Base-by-base conservation (phyloP, 2,888 invertebrate species). In the Dryadula phaetusa region DNA sequence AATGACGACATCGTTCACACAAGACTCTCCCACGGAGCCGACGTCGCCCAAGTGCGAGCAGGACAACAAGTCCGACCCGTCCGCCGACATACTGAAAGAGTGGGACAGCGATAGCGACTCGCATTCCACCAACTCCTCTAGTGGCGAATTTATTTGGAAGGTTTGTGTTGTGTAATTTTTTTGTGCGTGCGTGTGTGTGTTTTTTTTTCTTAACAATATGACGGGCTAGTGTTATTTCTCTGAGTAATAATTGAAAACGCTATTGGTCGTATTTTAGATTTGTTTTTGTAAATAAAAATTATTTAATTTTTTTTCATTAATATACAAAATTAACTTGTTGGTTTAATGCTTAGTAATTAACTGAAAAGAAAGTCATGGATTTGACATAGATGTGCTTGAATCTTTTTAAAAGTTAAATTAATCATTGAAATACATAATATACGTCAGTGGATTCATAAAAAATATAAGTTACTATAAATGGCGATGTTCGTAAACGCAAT, bases 61-160 rank as follows among this genome's bases (percentile, higher is more conserved):
- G 71, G 85, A 87, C 73, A 82, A 80, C 67, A 88, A 88, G 37
- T 83, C 86, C 6, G 85, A 87, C 65, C 84, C 90, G 20, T 85
- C 83, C 1, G 82, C 86, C 0, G 92, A 92, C 18, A 82, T 88
- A 74, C 75, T 91, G 72, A 93, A 95, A 75, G 96, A 95, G 76
- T 96, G 95, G 95, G 95, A 95, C 79, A 95, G 95, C 84, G 95
- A 95, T 74, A 94, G 94, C 8, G 95, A 93, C 69, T 88, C 91
- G 1, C 90, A 90, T 66, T 94, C 94, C n/a, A 94, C 94, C 71
- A 96, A 96, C 37, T 95, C 95, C 7, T 96, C 95, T 6, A 96
- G 96, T 70, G 96, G 96, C 10, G 96, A 96, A 84, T 96, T 96
- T 79, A 95, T 96, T 69, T 96, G 96, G 96, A 96, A 95, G 95